phyloP scores from a whole-genome alignment of 1,140 invertebrate genomes.

The Cotesia vestalis region DNA sequence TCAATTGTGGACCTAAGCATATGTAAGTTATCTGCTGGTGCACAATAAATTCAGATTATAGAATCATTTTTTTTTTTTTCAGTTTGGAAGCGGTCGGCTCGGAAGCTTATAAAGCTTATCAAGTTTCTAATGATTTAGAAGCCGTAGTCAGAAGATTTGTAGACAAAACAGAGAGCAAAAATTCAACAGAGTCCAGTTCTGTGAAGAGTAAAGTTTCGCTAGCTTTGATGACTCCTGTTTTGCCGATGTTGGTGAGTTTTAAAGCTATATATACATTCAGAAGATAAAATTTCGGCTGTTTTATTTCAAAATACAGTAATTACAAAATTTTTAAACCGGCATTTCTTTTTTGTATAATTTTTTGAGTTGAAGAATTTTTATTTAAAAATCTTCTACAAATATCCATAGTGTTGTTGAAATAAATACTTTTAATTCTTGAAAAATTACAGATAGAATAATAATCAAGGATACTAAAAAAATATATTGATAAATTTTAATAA shows the following conservation, averaged over 20 bases:
- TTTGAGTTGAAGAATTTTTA: too few species aligned
- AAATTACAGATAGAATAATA: too few species aligned
- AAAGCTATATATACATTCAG: too few species aligned
- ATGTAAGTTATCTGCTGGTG: conserved; percentile 68
- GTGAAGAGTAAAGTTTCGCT: conserved; percentile 62
- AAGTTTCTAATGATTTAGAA: conserved; percentile 81
- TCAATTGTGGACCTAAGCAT: conserved; percentile 91
- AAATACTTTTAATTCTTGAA: too few species aligned
- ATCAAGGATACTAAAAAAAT: too few species aligned
- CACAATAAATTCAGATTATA: background rate
- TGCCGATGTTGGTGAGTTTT: conserved; percentile 82
- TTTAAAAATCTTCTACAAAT: too few species aligned
- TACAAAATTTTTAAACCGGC: too few species aligned
- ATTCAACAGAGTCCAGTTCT: conserved; percentile 34
- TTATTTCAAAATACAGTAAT: too few species aligned
- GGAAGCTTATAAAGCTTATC: conserved; percentile 88
- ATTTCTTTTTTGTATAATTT: too few species aligned
- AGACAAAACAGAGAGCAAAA: conserved; percentile 28
- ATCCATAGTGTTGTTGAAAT: too few species aligned
- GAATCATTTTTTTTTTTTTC: conserved; percentile 33
- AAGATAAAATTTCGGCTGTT: too few species aligned
- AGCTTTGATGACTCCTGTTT: conserved; percentile 83
- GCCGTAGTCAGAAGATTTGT: conserved; percentile 75
- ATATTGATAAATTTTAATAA: too few species aligned
- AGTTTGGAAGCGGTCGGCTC: conserved; percentile 82